Evolutionary conservation across 1,140 invertebrate genomes (phyloP).

Genomic region (Manduca sexta): DNA sequence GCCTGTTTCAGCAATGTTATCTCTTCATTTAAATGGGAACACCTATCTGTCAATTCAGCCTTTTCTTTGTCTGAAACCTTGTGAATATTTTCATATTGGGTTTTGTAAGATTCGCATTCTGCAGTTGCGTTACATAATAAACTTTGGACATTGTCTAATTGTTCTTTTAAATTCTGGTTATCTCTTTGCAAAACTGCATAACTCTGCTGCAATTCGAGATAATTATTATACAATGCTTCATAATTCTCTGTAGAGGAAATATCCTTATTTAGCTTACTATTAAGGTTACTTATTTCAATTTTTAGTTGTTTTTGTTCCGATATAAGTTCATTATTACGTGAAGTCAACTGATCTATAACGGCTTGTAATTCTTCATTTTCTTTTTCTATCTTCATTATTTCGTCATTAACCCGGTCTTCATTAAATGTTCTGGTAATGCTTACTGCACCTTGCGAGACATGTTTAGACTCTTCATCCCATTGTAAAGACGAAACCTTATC

Average conservation of each 20-base stretch:
- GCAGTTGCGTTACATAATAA: constrained; percentile 15
- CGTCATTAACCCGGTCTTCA: constrained; percentile 66
- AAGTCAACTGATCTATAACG: constrained; percentile 71
- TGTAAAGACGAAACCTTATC: constrained; percentile 77
- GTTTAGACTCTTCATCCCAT: constrained; percentile 67
- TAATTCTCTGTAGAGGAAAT: constrained; percentile 17
- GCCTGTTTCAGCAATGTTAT: constrained; percentile 14
- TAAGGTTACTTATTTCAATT: constrained; percentile 29
- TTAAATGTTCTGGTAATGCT: constrained; percentile 3
- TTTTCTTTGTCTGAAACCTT: constrained; percentile 19
- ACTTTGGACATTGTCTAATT: constrained; percentile 35
- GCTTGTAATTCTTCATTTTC: constrained; percentile 84
- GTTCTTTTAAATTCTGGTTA: constrained; percentile 41
- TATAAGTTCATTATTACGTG: constrained; percentile 41
- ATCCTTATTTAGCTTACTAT: constrained; percentile 2
- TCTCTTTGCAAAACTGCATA: constrained; percentile 27
- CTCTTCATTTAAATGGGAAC: constrained; percentile 21
- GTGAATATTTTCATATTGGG: constrained; percentile 17
- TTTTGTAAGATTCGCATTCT: constrained; percentile 19
- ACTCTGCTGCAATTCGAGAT: constrained; percentile 2
- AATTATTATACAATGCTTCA: constrained; percentile 18
- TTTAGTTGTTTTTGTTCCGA: constrained; percentile 27
- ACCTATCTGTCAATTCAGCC: constrained; percentile 20
- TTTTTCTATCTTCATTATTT: constrained; percentile 76
- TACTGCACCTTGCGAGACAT: constrained; percentile 12